Conservation (phyloP, 2,888 invertebrate genomes). For the Asteroscopus sphinx region DNA sequence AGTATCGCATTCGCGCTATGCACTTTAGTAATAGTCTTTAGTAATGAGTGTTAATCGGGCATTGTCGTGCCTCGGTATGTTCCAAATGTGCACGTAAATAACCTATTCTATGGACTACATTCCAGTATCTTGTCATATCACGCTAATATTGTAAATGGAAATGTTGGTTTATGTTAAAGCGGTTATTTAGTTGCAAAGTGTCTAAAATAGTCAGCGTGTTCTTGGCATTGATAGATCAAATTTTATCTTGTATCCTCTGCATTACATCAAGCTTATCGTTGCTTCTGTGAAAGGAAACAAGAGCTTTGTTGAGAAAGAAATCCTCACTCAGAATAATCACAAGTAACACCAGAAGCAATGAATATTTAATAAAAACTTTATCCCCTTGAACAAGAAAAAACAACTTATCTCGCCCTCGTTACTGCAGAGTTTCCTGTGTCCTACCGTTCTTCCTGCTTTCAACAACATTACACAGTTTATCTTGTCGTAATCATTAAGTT, state of each 20-base stretch:
- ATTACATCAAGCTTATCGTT: too few species aligned
- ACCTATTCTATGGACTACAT: conserved; percentile 23
- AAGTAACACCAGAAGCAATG: conserved; percentile 33
- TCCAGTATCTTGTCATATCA: conserved; percentile 15
- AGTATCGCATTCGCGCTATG: conserved; percentile 71
- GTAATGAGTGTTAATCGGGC: conserved; percentile 67
- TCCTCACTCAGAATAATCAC: conserved; percentile 37
- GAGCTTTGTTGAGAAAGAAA: neutral
- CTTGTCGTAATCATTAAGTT: conserved; percentile 26
- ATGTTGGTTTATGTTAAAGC: too few species aligned
- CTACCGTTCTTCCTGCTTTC: conserved; percentile 16
- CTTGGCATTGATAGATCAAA: too few species aligned
- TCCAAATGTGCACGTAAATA: conserved; percentile 31
- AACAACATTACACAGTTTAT: conserved; percentile 29
- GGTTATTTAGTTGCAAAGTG: too few species aligned
- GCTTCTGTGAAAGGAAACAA: too few species aligned
- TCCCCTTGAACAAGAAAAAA: conserved; percentile 49
- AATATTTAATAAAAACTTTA: conserved; percentile 49
- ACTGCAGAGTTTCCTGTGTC: conserved; percentile 39
- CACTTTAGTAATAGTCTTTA: conserved; percentile 67
- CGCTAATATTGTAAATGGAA: neutral
- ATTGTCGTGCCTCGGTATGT: conserved; percentile 49
- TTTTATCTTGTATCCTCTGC: too few species aligned
- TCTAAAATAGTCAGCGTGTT: too few species aligned
- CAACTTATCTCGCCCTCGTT: conserved; percentile 51